Evolutionary conservation across 2,113 vertebrate species (phyloP).

Genomic region (Catharus minimus): DNA sequence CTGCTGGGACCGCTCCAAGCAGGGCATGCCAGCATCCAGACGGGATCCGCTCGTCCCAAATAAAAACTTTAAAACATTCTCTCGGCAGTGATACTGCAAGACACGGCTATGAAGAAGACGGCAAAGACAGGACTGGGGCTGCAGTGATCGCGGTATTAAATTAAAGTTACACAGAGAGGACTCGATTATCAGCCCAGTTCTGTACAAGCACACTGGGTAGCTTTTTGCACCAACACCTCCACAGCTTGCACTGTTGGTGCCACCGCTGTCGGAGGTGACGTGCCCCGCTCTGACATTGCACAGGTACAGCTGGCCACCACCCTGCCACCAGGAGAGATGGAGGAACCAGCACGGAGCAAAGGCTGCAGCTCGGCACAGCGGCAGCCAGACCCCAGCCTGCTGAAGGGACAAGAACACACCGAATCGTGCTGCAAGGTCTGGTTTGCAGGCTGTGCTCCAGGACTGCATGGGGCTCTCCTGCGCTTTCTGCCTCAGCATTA

Average conservation of each 20-base stretch:
- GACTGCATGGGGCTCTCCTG: neutral
- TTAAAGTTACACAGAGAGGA: neutral
- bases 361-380: neutral
- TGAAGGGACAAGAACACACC: neutral
- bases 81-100: no score
- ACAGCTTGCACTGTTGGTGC: neutral
- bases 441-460: neutral
- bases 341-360: neutral
- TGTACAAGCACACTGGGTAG: neutral
- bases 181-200: neutral
- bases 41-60: neutral
- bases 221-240: neutral
- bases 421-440: neutral
- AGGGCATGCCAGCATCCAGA: neutral
- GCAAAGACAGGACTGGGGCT: neutral
- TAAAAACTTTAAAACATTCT: neutral
- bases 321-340: neutral
- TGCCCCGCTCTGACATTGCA: accelerated
- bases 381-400: accelerated
- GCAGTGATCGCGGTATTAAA: neutral
- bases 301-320: neutral
- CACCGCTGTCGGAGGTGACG: neutral
- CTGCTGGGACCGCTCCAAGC: neutral
- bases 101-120: accelerated
- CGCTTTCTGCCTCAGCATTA: neutral